phyloP scores from a whole-genome alignment of 2,113 vertebrate species.

The Chlorodrepanis virens region DNA sequence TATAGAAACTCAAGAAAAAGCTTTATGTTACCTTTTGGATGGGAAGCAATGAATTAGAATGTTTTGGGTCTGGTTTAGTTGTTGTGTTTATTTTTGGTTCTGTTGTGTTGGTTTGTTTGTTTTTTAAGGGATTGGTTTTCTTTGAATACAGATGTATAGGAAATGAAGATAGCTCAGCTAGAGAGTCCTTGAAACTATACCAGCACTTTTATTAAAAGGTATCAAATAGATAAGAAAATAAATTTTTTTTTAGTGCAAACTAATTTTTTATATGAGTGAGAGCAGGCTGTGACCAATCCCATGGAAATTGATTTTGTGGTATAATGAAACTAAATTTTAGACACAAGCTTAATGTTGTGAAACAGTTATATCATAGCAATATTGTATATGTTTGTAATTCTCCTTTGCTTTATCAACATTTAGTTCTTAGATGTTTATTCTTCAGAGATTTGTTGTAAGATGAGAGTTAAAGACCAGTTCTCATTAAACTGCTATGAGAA shows the following conservation, averaged over 20 bases:
- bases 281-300: not conserved
- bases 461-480: not conserved
- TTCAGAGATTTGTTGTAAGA: not conserved
- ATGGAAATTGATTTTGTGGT: not conserved
- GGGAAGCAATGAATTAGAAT: not conserved
- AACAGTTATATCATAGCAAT: not conserved
- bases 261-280: not conserved
- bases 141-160: not conserved
- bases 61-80: not conserved
- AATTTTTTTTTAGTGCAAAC: not conserved
- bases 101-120: not conserved
- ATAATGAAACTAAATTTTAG: not conserved
- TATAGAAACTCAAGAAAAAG: not conserved
- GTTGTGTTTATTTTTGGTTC: not conserved
- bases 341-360: not conserved
- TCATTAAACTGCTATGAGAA: not conserved
- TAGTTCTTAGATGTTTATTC: not conserved
- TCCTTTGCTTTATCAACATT: not conserved
- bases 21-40: not conserved
- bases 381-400: not conserved
- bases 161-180: not conserved
- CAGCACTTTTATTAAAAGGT: not conserved
- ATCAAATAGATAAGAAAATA: not conserved
- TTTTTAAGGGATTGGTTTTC: not conserved
- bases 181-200: not conserved